Conservation (phyloP, 2,113 vertebrate genomes). For the Accipiter virgatus region DNA sequence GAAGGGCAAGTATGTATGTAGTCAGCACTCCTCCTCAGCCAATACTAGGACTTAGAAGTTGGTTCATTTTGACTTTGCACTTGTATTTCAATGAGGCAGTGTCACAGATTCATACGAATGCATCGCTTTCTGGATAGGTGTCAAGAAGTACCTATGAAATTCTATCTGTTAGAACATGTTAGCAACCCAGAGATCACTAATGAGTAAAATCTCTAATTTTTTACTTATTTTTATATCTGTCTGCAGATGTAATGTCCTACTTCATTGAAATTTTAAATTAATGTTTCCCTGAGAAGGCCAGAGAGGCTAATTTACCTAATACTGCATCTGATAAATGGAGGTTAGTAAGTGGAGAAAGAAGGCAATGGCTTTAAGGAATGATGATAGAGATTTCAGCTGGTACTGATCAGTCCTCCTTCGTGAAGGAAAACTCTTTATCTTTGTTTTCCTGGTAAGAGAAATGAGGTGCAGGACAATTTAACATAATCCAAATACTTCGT, state of each 20-base stretch:
- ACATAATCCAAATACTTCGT: not conserved
- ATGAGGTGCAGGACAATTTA: not conserved
- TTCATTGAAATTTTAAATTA: not conserved
- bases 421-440: not conserved
- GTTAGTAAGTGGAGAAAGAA: not conserved
- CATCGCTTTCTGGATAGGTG: not conserved
- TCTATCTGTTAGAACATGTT: not conserved
- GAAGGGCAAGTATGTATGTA: rapidly evolving
- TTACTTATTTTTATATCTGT: not conserved
- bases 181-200: not conserved
- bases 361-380: not conserved
- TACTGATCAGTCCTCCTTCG: not conserved
- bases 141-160: not conserved
- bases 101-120: rapidly evolving
- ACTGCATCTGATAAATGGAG: not conserved
- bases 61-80: not conserved
- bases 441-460: not conserved
- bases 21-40: not conserved
- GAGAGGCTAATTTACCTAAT: not conserved
- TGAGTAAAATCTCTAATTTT: not conserved
- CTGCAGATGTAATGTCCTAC: not conserved
- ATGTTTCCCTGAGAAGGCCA: not conserved
- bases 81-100: not conserved
- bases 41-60: not conserved
- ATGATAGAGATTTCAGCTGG: not conserved